These are phyloP conservation scores for Cephalopholis sonnerati DNA, from an alignment of 2,113 vertebrate genomes.

Conservation along the genomic window DNA sequence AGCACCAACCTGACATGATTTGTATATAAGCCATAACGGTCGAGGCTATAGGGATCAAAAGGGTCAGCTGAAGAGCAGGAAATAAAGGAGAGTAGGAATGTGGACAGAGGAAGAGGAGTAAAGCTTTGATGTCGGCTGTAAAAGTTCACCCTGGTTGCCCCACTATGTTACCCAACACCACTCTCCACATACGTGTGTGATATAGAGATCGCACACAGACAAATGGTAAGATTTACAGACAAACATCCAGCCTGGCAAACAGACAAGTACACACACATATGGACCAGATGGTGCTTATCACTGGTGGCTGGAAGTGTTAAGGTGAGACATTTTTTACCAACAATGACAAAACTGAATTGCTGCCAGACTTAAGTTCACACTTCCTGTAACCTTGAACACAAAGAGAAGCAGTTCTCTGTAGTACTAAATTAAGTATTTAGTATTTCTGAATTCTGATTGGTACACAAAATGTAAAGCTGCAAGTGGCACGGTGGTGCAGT, in stretches of 20 bases:
- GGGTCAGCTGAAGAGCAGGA: conserved; percentile 31
- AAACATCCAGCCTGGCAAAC: not conserved
- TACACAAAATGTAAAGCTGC: no score
- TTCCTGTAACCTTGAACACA: not conserved
- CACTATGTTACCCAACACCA: conserved; percentile 4
- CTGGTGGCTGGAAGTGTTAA: conserved; percentile 12
- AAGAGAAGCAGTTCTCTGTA: not conserved
- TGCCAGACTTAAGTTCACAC: not conserved
- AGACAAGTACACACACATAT: not conserved
- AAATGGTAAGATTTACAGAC: not conserved
- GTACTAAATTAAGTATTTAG: not conserved
- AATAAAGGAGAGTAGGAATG: conserved; percentile 22
- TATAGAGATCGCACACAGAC: not conserved
- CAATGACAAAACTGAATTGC: not conserved
- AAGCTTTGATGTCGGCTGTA: conserved; percentile 77
- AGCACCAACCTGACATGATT: not conserved
- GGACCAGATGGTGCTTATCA: not conserved
- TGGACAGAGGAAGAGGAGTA: conserved; percentile 48
- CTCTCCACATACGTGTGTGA: not conserved
- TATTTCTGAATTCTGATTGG: not conserved
- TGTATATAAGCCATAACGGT: not conserved
- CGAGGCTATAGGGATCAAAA: conserved; percentile 9
- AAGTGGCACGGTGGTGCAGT: no score
- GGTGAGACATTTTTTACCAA: conserved; percentile 14
- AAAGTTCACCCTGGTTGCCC: conserved; percentile 56